A percentile compares a stretch with the other conserved stretches of the same genome.
These are phyloP conservation scores for Hylaeus anthracinus DNA, from an alignment of 1,140 invertebrate genomes.

Conservation along the genomic window DNA sequence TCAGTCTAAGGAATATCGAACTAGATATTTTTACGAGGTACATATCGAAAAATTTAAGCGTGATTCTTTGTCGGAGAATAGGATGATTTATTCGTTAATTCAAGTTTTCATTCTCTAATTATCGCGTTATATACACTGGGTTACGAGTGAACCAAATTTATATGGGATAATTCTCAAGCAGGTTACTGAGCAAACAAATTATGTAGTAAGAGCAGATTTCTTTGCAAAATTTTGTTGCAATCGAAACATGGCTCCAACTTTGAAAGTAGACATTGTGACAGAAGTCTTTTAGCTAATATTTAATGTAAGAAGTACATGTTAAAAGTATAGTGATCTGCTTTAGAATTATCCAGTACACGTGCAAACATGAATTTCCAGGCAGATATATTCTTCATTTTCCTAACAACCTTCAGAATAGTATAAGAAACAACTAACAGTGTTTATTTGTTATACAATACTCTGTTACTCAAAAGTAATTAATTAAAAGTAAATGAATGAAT, in stretches of 20 bases:
- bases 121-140: constrained; percentile 1
- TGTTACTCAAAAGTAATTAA: too few species aligned
- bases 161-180: constrained; percentile 15
- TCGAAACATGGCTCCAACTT: neutral
- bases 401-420: too few species aligned
- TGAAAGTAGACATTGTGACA: neutral
- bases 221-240: neutral
- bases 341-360: neutral
- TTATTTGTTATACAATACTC: too few species aligned
- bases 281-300: neutral
- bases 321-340: neutral
- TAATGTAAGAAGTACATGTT: neutral
- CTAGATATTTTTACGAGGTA: neutral
- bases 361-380: too few species aligned
- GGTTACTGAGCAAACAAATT: constrained; percentile 19
- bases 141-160: constrained; percentile 6
- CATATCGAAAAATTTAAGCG: neutral
- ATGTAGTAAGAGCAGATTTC: neutral
- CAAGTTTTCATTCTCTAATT: constrained; percentile 5
- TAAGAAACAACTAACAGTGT: too few species aligned
- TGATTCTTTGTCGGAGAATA: neutral
- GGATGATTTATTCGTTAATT: neutral
- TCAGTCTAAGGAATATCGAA: neutral
- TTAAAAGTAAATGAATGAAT: too few species aligned
- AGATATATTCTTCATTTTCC: too few species aligned